A percentile compares a stretch with the other conserved stretches of the same genome.
phyloP scores from a whole-genome alignment of 1,140 invertebrate species.

The Drosophila varians region DNA sequence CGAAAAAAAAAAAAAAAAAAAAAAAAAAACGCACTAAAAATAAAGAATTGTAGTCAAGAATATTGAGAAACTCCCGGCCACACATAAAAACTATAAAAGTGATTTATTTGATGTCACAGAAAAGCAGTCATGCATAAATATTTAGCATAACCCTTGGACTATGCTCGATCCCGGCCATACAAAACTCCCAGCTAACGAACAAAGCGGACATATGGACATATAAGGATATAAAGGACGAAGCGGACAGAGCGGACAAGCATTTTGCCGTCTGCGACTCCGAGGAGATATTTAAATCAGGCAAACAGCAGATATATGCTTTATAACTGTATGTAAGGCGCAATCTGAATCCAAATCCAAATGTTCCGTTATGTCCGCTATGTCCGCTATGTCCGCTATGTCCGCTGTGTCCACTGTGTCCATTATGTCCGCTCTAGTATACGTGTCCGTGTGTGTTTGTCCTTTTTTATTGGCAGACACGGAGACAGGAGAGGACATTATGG shows the following conservation, averaged over 20 bases:
- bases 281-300: constrained; percentile 66
- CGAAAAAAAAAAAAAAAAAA: constrained; percentile 24
- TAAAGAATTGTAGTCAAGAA: constrained; percentile 23
- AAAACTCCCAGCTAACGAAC: constrained; percentile 30
- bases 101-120: constrained; percentile 81
- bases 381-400: constrained; percentile 5
- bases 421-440: no score
- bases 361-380: constrained; percentile 6
- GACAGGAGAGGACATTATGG: constrained; percentile 47
- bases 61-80: constrained; percentile 52
- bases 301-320: constrained; percentile 72
- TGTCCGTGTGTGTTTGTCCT: constrained; percentile 23
- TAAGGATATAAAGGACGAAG: not conserved
- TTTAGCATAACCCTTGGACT: constrained; percentile 77
- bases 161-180: constrained; percentile 47
- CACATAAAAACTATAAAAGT: constrained; percentile 70
- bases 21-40: not conserved
- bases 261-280: constrained; percentile 36
- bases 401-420: no score
- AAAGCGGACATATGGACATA: constrained; percentile 3
- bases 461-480: constrained; percentile 59
- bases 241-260: constrained; percentile 27
- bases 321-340: constrained; percentile 57
- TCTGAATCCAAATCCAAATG: constrained; percentile 18
- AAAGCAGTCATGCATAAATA: constrained; percentile 81